Conservation (phyloP, 53 echinoderm and acorn worm genomes). For the Echinarachnius parma region DNA sequence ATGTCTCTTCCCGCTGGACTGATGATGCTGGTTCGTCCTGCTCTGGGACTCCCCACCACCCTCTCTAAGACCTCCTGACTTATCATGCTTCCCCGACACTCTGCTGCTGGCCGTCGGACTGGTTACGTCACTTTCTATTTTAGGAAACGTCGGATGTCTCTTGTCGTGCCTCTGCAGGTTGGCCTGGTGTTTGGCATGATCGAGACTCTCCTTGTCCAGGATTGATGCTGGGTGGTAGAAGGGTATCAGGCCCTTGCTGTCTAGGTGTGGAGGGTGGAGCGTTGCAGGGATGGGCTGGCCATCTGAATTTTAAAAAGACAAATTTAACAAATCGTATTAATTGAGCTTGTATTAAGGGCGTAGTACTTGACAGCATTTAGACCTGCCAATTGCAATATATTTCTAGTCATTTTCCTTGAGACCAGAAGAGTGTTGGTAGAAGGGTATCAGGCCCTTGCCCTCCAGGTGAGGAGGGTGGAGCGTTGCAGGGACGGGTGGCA, state of each 20-base stretch:
- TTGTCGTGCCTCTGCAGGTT: neutral
- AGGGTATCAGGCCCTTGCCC: neutral
- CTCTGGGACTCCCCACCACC: neutral
- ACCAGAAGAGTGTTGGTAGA: too few relatives aligned
- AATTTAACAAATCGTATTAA: too few relatives aligned
- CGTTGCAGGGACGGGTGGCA: slow-evolving; percentile 18
- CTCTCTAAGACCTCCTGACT: too few relatives aligned
- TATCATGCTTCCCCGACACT: slow-evolving; percentile 36
- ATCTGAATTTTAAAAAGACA: too few relatives aligned
- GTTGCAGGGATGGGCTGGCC: slow-evolving; percentile 26
- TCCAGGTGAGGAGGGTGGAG: slow-evolving; percentile 15
- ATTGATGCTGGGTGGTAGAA: neutral
- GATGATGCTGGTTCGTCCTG: neutral
- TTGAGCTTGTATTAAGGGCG: too few relatives aligned
- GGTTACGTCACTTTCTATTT: slow-evolving; percentile 37
- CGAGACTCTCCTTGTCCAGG: slow-evolving; percentile 20
- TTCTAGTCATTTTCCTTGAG: too few relatives aligned
- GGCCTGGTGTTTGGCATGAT: slow-evolving; percentile 7
- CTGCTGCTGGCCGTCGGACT: neutral
- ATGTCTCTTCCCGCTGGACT: slow-evolving; percentile 22
- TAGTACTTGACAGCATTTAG: too few relatives aligned
- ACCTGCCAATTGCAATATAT: too few relatives aligned
- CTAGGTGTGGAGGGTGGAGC: slow-evolving; percentile 9
- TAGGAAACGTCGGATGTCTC: neutral
- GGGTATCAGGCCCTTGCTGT: neutral